Percentiles rank a stretch among this genome's conserved stretches.
These are phyloP conservation scores for Vireo altiloquus DNA, from an alignment of 2,113 vertebrate species.

Conservation along the genomic window DNA sequence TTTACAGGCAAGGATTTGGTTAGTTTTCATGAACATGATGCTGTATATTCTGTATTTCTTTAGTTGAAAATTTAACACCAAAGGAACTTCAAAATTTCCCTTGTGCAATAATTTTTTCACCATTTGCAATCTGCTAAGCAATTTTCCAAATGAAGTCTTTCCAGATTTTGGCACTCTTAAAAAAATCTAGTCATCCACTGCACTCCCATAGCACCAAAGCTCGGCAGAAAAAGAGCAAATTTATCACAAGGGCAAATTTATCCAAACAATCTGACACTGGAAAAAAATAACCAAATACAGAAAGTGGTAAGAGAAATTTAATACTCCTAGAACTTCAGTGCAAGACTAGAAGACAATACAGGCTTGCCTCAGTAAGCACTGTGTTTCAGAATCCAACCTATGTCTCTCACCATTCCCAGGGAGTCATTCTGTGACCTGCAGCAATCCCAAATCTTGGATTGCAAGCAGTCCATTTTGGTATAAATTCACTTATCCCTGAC, in stretches of 20 bases:
- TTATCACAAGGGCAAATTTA: background rate
- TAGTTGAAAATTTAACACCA: background rate
- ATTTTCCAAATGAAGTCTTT: background rate
- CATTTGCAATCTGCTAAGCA: background rate
- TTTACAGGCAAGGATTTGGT: background rate
- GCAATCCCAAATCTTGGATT: background rate
- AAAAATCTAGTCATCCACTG: background rate
- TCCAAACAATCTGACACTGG: background rate
- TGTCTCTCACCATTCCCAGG: background rate
- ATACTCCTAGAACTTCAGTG: background rate
- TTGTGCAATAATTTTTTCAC: background rate
- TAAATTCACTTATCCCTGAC: background rate
- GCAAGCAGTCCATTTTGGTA: background rate
- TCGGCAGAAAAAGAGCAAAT: background rate
- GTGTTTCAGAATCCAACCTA: background rate
- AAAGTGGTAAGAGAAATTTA: background rate
- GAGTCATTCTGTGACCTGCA: background rate
- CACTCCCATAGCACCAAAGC: background rate
- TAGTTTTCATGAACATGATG: background rate
- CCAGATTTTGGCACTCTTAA: background rate
- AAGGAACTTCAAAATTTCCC: background rate
- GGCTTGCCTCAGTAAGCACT: background rate
- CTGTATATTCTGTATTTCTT: background rate
- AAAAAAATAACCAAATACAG: background rate
- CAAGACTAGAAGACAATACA: background rate